Evolutionary conservation across 1,140 invertebrate species (phyloP).

Genomic region (Gryon sp.): DNA sequence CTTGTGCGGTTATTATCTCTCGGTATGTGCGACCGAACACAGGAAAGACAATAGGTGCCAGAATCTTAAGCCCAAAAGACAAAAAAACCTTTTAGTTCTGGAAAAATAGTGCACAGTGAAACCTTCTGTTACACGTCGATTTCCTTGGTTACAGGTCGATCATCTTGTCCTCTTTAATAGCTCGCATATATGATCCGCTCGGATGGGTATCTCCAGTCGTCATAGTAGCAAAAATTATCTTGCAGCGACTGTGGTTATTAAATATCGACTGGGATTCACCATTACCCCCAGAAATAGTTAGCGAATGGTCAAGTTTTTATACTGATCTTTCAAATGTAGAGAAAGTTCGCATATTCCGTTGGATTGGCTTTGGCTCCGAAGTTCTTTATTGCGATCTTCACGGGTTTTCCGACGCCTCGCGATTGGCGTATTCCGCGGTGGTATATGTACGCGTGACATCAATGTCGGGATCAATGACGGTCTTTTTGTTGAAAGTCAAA

Average conservation of each 20-base stretch:
- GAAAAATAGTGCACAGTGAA: too few relatives aligned
- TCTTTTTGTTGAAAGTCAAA: neutral
- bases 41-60: too few relatives aligned
- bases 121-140: too few relatives aligned
- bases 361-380: neutral
- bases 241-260: conserved; percentile 64
- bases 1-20: too few relatives aligned
- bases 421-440: neutral
- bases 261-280: conserved; percentile 38
- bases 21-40: too few relatives aligned
- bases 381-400: neutral
- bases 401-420: neutral
- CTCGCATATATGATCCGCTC: conserved; percentile 33
- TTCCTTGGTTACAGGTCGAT: neutral
- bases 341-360: neutral
- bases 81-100: neutral
- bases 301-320: neutral
- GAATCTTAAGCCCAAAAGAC: too few relatives aligned
- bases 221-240: conserved; percentile 54
- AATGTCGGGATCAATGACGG: neutral
- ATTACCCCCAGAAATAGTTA: neutral
- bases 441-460: neutral
- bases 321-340: neutral
- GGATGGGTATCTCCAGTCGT: conserved; percentile 56
- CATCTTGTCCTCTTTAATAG: neutral